A percentile compares a stretch with the other conserved stretches of the same genome.
phyloP scores from a whole-genome alignment of 92 coral and sea anemone genomes.

The Siderastrea siderea region DNA sequence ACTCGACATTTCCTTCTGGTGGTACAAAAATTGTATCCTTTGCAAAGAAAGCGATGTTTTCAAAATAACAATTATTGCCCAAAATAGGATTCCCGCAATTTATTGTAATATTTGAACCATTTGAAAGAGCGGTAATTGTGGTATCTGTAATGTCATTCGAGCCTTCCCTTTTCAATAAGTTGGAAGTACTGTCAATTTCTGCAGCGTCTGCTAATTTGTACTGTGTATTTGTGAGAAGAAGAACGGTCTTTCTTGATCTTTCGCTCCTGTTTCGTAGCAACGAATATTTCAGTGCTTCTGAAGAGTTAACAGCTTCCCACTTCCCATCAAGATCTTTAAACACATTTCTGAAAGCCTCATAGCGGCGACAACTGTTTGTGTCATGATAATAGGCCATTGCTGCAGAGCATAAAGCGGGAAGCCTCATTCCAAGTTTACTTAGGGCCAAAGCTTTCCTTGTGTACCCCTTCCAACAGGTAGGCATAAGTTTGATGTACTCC shows the following conservation, averaged over 20 bases:
- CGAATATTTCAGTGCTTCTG: not conserved
- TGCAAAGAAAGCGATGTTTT: not conserved
- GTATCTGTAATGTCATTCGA: not conserved
- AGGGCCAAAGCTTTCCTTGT: slow-evolving; percentile 62
- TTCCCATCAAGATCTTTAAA: slow-evolving; percentile 20
- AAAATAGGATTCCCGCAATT: not conserved
- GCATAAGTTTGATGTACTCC: slow-evolving; percentile 15
- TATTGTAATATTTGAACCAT: not conserved
- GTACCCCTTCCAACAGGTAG: slow-evolving; percentile 55
- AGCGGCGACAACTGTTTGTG: slow-evolving; percentile 10
- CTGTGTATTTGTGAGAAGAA: not conserved
- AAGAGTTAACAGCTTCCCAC: not conserved
- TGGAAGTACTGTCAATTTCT: no score
- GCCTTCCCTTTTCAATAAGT: not conserved
- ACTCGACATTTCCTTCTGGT: not conserved
- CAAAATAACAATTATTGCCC: not conserved
- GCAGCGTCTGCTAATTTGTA: not conserved
- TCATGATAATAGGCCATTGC: slow-evolving; percentile 42
- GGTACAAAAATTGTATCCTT: not conserved
- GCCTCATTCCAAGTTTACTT: slow-evolving; percentile 11
- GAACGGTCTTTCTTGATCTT: not conserved
- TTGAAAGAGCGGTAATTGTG: not conserved
- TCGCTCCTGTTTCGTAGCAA: not conserved
- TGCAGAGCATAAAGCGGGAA: slow-evolving; percentile 23
- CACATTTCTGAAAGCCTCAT: slow-evolving; percentile 6